Conservation (phyloP, 2,797 vertebrate species). For the Argyrosomus regius region DNA sequence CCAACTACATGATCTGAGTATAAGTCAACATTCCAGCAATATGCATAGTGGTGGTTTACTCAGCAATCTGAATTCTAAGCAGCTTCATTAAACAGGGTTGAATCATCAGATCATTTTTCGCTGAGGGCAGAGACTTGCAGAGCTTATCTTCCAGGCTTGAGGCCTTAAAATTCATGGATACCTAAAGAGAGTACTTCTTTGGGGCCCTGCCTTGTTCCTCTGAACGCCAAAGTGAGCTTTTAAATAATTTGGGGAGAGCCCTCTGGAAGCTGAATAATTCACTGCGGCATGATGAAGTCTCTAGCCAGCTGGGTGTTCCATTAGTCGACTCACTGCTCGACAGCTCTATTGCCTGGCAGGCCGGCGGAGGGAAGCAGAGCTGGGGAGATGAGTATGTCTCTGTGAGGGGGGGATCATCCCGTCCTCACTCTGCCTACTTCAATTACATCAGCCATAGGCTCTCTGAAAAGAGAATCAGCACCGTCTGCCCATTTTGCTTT, state of each 20-base stretch:
- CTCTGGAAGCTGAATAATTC: slow-evolving; percentile 86
- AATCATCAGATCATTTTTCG: slow-evolving; percentile 55
- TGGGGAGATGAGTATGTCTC: slow-evolving; percentile 54
- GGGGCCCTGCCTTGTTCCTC: slow-evolving; percentile 45
- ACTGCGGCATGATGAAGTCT: slow-evolving; percentile 81
- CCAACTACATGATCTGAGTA: slow-evolving; percentile 11
- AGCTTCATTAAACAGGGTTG: slow-evolving; percentile 42
- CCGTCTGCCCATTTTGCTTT: slow-evolving; percentile 55
- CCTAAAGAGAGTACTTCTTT: slow-evolving; percentile 54
- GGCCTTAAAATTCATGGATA: slow-evolving; percentile 50
- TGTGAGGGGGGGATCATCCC: slow-evolving; percentile 54
- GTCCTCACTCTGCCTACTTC: slow-evolving; percentile 78
- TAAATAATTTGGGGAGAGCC: slow-evolving; percentile 85
- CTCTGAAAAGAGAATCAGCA: slow-evolving; percentile 54
- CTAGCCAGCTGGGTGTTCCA: slow-evolving; percentile 82
- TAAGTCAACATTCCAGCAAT: slow-evolving; percentile 23
- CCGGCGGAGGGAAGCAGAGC: slow-evolving; percentile 44
- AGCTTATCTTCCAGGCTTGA: slow-evolving; percentile 41
- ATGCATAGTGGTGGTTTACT: slow-evolving; percentile 30
- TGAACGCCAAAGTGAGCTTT: slow-evolving; percentile 66
- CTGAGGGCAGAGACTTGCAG: slow-evolving; percentile 28
- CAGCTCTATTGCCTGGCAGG: slow-evolving; percentile 70
- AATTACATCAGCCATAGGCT: slow-evolving; percentile 79
- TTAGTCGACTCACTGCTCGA: slow-evolving; percentile 75
- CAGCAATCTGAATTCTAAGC: slow-evolving; percentile 32